Evolutionary conservation across 1,140 invertebrate species (phyloP).

Genomic region (Papilio dardanus): DNA sequence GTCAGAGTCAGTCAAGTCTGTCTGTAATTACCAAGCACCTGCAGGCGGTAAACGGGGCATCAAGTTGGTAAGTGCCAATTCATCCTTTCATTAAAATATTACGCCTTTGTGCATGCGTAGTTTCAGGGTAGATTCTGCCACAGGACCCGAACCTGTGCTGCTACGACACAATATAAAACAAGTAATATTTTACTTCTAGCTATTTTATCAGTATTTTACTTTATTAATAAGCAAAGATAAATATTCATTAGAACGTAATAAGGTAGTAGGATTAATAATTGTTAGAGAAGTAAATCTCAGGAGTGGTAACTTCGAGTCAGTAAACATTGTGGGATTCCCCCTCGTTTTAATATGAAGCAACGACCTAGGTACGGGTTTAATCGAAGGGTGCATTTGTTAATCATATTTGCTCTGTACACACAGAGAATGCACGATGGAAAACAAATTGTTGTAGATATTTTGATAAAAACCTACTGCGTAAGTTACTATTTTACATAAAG

Average conservation of each 20-base stretch:
- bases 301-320: conserved; percentile 8
- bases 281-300: conserved; percentile 2
- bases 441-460: background rate
- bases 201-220: too few relatives aligned
- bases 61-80: too few relatives aligned
- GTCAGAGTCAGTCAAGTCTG: too few relatives aligned
- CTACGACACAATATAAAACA: too few relatives aligned
- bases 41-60: too few relatives aligned
- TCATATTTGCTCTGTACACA: background rate
- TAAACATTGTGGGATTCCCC: conserved; percentile 13
- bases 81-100: too few relatives aligned
- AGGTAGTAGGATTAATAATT: conserved; percentile 10
- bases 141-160: too few relatives aligned
- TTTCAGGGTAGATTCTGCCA: too few relatives aligned
- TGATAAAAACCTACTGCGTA: background rate
- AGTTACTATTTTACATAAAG: background rate
- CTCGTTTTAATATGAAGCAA: conserved; percentile 2
- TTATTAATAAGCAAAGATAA: background rate
- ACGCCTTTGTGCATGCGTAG: too few relatives aligned
- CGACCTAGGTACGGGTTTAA: background rate
- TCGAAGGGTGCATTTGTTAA: conserved; percentile 11
- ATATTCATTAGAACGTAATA: background rate
- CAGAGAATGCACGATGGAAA: background rate
- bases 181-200: too few relatives aligned
- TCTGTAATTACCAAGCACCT: too few relatives aligned